Conservation (phyloP, 2,113 vertebrate genomes). For the Laticauda colubrina region DNA sequence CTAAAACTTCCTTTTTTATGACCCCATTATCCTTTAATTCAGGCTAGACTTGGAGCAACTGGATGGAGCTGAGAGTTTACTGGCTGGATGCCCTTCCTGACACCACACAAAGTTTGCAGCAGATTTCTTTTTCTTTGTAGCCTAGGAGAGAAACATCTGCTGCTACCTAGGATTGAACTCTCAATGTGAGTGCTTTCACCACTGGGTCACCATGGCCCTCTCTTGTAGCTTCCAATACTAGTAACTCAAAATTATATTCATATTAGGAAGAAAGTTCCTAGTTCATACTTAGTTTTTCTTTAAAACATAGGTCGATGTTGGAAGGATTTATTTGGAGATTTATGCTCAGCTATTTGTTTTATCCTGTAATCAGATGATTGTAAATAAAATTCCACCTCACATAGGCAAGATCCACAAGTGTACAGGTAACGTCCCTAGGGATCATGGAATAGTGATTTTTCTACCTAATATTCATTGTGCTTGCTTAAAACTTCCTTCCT, state of each 20-base stretch:
- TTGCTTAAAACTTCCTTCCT: slow-evolving; percentile 31
- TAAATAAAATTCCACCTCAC: slow-evolving; percentile 53
- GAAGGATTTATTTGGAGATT: background rate
- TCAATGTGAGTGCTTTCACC: background rate
- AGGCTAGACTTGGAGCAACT: background rate
- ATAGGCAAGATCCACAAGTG: slow-evolving; percentile 47
- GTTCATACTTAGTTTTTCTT: background rate
- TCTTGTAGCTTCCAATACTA: background rate
- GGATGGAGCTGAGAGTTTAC: background rate
- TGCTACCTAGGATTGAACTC: background rate
- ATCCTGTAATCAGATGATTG: background rate
- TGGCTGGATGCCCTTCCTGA: background rate
- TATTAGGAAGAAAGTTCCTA: background rate
- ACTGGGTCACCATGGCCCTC: background rate
- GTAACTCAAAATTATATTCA: slow-evolving; percentile 4
- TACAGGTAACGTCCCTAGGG: slow-evolving; percentile 33
- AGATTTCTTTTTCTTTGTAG: background rate
- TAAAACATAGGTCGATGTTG: background rate
- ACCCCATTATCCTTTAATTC: background rate
- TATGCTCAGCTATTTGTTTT: background rate
- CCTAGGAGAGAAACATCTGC: background rate
- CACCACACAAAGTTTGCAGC: background rate
- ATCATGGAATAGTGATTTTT: slow-evolving; percentile 3
- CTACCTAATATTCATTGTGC: slow-evolving; percentile 44
- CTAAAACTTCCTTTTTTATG: background rate